Conservation (phyloP, 2,888 invertebrate genomes). For the Leucozona laternaria region DNA sequence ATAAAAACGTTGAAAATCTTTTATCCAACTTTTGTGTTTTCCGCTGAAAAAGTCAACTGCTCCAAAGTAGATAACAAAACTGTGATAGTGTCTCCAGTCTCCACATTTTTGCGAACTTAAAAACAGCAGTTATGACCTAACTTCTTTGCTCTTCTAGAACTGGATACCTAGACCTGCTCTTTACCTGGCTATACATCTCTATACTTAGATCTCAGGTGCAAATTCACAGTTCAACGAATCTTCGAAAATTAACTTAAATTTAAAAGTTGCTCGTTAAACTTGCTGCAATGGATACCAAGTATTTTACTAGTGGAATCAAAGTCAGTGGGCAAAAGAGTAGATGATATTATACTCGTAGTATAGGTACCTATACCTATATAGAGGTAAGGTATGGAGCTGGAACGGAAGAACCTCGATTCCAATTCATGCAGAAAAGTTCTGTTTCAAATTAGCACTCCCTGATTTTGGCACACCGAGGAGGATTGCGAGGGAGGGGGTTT, state of each 20-base stretch:
- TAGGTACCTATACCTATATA: no score
- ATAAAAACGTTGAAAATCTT: slow-evolving; percentile 29
- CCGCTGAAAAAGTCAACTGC: slow-evolving; percentile 35
- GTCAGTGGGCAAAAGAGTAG: slow-evolving; percentile 47
- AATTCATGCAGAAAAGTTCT: slow-evolving; percentile 74
- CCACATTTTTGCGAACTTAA: slow-evolving; percentile 50
- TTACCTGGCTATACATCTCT: neutral
- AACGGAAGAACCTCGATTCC: slow-evolving; percentile 66
- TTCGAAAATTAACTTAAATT: slow-evolving; percentile 70
- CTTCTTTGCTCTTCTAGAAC: slow-evolving; percentile 48
- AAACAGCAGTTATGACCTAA: slow-evolving; percentile 67
- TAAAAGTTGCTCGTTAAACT: slow-evolving; percentile 71
- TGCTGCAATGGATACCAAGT: slow-evolving; percentile 66
- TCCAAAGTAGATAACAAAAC: slow-evolving; percentile 44
- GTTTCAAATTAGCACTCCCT: slow-evolving; percentile 72
- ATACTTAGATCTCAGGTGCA: slow-evolving; percentile 46
- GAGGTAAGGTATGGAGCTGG: slow-evolving; percentile 19
- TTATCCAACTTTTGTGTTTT: slow-evolving; percentile 12
- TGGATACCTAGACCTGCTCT: neutral
- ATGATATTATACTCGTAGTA: neutral
- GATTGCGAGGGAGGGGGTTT: no score
- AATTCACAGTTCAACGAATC: slow-evolving; percentile 71
- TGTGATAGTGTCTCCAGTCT: slow-evolving; percentile 55
- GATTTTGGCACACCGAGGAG: slow-evolving; percentile 8
- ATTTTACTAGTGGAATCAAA: slow-evolving; percentile 37